phyloP scores from a whole-genome alignment of 2,888 invertebrate species.

The Merodon equestris region DNA sequence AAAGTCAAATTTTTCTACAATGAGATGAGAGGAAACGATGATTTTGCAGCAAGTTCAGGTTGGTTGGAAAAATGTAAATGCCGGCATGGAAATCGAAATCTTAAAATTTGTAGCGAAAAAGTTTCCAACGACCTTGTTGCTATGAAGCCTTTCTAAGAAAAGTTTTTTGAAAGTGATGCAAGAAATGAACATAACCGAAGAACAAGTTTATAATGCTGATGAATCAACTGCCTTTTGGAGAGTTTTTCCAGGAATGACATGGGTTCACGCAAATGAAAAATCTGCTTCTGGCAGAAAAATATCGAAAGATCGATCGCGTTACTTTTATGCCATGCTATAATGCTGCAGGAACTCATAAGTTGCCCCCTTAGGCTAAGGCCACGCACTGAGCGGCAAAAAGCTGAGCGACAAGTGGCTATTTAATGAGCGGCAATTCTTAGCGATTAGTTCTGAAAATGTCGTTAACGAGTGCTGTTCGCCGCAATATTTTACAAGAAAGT shows the following conservation, averaged over 20 bases:
- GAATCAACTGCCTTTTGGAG: constrained; percentile 69
- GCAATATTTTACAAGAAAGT: too few relatives aligned
- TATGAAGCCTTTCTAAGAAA: constrained; percentile 37
- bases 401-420: too few relatives aligned
- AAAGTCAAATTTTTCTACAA: constrained; percentile 66
- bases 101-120: constrained; percentile 58
- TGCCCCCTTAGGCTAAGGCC: constrained; percentile 42
- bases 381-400: too few relatives aligned
- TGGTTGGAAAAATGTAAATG: constrained; percentile 62
- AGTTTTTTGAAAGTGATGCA: constrained; percentile 33
- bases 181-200: constrained; percentile 44
- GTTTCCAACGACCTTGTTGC: constrained; percentile 28
- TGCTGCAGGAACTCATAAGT: constrained; percentile 60
- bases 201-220: constrained; percentile 68
- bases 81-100: constrained; percentile 44
- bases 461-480: too few relatives aligned
- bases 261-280: constrained; percentile 52
- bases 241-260: constrained; percentile 63
- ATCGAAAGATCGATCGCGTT: constrained; percentile 63
- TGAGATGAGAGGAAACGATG: constrained; percentile 54
- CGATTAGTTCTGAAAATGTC: too few relatives aligned
- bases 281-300: constrained; percentile 43
- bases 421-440: too few relatives aligned
- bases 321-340: constrained; percentile 66
- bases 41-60: constrained; percentile 54